Percentiles rank a stretch among this genome's conserved stretches.
Evolutionary conservation across 1,140 invertebrate species (phyloP).

Genomic region (Contarinia nasturtii): DNA sequence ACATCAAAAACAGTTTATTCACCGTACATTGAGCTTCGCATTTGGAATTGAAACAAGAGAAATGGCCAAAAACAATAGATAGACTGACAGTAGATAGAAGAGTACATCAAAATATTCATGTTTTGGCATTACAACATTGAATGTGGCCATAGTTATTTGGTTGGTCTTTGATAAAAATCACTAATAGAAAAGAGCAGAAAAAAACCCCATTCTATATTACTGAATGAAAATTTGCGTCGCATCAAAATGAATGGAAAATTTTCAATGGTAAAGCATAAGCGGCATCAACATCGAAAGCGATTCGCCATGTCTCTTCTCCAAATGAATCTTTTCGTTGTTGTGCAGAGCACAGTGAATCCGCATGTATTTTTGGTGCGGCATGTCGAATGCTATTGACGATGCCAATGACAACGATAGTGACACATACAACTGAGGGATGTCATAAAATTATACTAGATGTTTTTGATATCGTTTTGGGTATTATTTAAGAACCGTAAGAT

Average conservation of each 20-base stretch:
- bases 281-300: neutral
- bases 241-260: no score
- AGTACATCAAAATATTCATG: no score
- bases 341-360: neutral
- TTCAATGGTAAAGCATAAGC: neutral
- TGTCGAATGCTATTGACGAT: neutral
- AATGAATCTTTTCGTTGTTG: neutral
- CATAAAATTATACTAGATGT: constrained; percentile 2
- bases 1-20: no score
- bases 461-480: constrained; percentile 1
- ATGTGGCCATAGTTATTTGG: no score
- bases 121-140: no score
- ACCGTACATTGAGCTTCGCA: no score
- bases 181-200: neutral
- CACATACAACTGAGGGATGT: constrained; percentile 1
- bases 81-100: no score
- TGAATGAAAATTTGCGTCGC: no score
- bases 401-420: neutral
- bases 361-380: neutral
- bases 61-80: no score
- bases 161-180: no score
- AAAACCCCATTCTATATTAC: neutral
- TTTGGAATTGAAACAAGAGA: no score
- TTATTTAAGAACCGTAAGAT: neutral
- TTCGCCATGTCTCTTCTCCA: neutral